Base-by-base conservation (phyloP, 2,797 vertebrate genomes). In the Pseudomugil gertrudae region DNA sequence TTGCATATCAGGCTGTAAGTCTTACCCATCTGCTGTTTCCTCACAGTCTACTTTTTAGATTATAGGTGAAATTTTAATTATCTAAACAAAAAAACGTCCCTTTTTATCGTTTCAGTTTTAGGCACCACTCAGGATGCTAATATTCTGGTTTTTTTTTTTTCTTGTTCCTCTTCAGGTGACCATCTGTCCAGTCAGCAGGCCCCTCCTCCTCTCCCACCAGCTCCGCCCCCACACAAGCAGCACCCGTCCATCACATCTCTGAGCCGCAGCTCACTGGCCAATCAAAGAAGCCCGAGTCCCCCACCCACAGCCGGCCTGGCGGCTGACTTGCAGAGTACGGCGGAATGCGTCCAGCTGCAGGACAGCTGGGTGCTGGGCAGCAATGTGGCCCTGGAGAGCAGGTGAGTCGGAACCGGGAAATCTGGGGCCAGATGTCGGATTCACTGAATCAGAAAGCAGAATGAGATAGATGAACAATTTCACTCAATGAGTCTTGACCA, bases 361-460 rank as follows among this genome's bases (percentile, higher is more conserved):
- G 97, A 98, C 96, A 99, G 97, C 96, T 99, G 97, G 97, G 97
- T 99, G 91, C 95, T 99, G 95, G 97, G 97, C 93, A 97, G 97
- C 95, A 98, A 98, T 95, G 96, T 98, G 62, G 97, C 96, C 92
- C 95, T 99, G 96, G 97, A 99, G 94, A 99, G 96, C 96, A 98
- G 98, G 97, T 98, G 92, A 93, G 90, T 74, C 72, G 81, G 71
- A 38, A 38, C 36, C 4, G 53, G 63, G 58, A 71, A 29, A 65
- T 26, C 40, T 38, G 29, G 6, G 17, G 63, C 76, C 80, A 76
- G 74, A 66, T 77, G 57, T 57, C 73, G 19, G 19, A 45, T 43
- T 24, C 27, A 56, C 29, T 33, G 72, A 55, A 35, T 61, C 27
- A 45, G 70, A 76, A 68, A 73, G 58, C 43, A 61, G 55, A 76